Percentiles rank a stretch among this genome's conserved stretches.
These are phyloP conservation scores for Cerastis leucographa DNA, from an alignment of 2,888 invertebrate genomes.

Conservation along the genomic window DNA sequence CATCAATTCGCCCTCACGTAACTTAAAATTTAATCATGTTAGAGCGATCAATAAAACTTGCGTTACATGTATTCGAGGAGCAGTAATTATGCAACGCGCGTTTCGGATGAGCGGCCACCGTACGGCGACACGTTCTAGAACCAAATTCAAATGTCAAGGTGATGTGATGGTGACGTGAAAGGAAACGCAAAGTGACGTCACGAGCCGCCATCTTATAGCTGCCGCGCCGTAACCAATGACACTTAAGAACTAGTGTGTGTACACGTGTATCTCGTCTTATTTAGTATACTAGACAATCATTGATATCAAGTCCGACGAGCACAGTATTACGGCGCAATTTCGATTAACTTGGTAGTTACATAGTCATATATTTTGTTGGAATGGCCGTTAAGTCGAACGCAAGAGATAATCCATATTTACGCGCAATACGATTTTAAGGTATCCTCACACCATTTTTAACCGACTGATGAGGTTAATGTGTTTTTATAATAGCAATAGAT, in stretches of 20 bases:
- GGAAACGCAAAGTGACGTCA: slow-evolving; percentile 88
- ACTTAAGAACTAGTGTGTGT: slow-evolving; percentile 65
- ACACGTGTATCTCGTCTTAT: slow-evolving; percentile 73
- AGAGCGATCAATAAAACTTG: slow-evolving; percentile 46
- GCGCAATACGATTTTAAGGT: slow-evolving; percentile 33
- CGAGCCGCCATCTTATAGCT: slow-evolving; percentile 81
- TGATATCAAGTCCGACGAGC: slow-evolving; percentile 68
- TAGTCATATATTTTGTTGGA: slow-evolving; percentile 38
- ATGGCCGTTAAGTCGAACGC: slow-evolving; percentile 11
- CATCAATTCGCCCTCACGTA: neutral
- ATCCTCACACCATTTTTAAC: slow-evolving; percentile 8
- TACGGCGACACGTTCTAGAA: slow-evolving; percentile 83
- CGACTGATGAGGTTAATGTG: too few relatives aligned
- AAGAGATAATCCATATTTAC: slow-evolving; percentile 37
- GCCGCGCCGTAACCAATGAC: slow-evolving; percentile 73
- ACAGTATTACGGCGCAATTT: slow-evolving; percentile 55
- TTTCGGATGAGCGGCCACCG: slow-evolving; percentile 78
- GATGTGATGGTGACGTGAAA: slow-evolving; percentile 87
- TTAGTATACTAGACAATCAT: slow-evolving; percentile 76
- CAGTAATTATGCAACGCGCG: slow-evolving; percentile 76
- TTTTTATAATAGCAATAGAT: slow-evolving; percentile 22
- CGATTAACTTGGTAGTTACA: slow-evolving; percentile 51
- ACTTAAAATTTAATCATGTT: slow-evolving; percentile 26
- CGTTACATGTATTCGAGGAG: slow-evolving; percentile 52
- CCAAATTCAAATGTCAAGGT: slow-evolving; percentile 89